These are phyloP conservation scores for Aptenodytes patagonicus DNA, from an alignment of 2,113 vertebrate species.

Conservation along the genomic window DNA sequence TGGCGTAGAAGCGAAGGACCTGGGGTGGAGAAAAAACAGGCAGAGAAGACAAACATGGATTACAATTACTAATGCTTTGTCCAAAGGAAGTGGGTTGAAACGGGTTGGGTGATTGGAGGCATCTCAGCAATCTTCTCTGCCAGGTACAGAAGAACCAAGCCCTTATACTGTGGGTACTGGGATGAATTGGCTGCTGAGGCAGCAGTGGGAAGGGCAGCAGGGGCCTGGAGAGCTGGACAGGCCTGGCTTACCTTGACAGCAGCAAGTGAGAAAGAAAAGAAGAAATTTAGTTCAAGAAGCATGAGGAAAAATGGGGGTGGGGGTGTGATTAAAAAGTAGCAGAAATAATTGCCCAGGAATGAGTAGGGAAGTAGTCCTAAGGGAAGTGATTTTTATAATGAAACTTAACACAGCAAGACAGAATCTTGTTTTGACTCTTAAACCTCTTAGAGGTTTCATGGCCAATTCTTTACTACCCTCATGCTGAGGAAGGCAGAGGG, in stretches of 20 bases:
- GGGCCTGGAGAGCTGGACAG: not conserved
- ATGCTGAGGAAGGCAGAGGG: not conserved
- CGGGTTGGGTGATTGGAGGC: not conserved
- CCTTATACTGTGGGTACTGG: not conserved
- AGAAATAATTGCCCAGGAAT: not conserved
- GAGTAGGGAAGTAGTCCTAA: not conserved
- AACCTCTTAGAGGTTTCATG: not conserved
- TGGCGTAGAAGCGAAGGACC: slow-evolving; percentile 90
- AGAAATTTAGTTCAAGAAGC: not conserved
- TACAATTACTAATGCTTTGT: not conserved
- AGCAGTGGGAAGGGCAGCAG: not conserved
- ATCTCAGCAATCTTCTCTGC: not conserved
- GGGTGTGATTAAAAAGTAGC: not conserved
- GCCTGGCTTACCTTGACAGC: not conserved
- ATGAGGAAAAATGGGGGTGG: not conserved
- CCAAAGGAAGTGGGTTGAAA: not conserved
- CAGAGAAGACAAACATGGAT: not conserved
- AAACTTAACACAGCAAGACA: not conserved
- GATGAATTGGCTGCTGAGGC: not conserved
- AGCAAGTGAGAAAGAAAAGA: not conserved
- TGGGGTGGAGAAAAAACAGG: slow-evolving; percentile 2
- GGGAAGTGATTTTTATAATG: not conserved
- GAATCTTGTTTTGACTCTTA: not conserved
- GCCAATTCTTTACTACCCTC: not conserved
- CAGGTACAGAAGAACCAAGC: not conserved